Percentiles rank a stretch among this genome's conserved stretches.
These are phyloP conservation scores for Eretmocerus hayati DNA, from an alignment of 2,888 invertebrate species.

Conservation along the genomic window DNA sequence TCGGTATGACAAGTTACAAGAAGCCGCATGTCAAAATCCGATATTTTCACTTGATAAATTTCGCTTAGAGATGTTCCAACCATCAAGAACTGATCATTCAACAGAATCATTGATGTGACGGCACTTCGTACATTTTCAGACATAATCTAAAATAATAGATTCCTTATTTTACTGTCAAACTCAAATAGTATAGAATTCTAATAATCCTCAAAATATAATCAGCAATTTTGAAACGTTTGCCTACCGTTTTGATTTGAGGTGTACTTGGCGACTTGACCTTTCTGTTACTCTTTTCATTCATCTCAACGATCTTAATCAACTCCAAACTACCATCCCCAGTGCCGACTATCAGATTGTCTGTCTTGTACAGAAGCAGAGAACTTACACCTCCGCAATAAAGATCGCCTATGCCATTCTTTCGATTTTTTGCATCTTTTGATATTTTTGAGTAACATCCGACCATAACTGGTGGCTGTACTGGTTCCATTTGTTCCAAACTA, in stretches of 20 bases:
- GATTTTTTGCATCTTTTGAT: slow-evolving; percentile 50
- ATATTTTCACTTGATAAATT: slow-evolving; percentile 68
- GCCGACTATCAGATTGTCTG: slow-evolving; percentile 52
- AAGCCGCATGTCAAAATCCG: slow-evolving; percentile 61
- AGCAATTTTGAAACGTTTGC: too few species aligned
- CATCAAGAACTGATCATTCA: slow-evolving; percentile 56
- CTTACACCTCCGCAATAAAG: slow-evolving; percentile 61
- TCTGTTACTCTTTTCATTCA: slow-evolving; percentile 20
- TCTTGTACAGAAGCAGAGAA: slow-evolving; percentile 50
- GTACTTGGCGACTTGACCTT: slow-evolving; percentile 46
- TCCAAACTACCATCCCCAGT: slow-evolving; percentile 80
- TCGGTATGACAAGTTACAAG: slow-evolving; percentile 77
- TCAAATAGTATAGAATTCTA: too few species aligned
- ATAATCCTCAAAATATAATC: too few species aligned
- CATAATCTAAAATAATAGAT: slow-evolving; percentile 45
- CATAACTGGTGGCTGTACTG: slow-evolving; percentile 53
- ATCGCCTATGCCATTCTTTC: slow-evolving; percentile 51
- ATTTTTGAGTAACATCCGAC: slow-evolving; percentile 62
- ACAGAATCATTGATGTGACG: slow-evolving; percentile 68
- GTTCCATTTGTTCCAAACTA: slow-evolving; percentile 51
- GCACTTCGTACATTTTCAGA: slow-evolving; percentile 56
- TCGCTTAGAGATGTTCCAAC: slow-evolving; percentile 74
- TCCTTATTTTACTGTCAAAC: too few species aligned
- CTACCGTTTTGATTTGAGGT: slow-evolving; percentile 47
- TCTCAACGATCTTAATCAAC: slow-evolving; percentile 51